phyloP scores from a whole-genome alignment of 1,140 invertebrate species.

The Dendroctonus ponderosae region DNA sequence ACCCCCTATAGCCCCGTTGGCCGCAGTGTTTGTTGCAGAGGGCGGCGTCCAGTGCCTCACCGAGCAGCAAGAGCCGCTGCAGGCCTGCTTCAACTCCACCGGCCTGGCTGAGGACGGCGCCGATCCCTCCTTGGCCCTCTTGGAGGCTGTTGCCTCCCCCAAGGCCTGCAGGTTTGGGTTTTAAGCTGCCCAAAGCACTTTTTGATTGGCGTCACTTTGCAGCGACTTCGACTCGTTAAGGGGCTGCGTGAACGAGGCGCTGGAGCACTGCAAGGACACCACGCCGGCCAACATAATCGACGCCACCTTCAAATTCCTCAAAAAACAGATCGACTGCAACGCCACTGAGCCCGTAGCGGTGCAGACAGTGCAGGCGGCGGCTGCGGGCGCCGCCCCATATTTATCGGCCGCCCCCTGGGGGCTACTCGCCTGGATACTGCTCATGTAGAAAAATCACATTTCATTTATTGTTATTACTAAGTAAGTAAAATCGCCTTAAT shows the following conservation, averaged over 20 bases:
- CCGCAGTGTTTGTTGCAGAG: constrained; percentile 51
- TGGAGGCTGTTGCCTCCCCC: constrained; percentile 30
- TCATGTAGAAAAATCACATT: constrained; percentile 38
- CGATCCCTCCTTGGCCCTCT: constrained; percentile 14
- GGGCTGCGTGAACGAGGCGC: constrained; percentile 61
- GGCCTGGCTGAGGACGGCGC: constrained; percentile 43
- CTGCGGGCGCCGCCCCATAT: too few species aligned
- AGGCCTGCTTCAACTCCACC: constrained; percentile 41
- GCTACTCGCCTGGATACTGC: too few species aligned
- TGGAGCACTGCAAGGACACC: constrained; percentile 68
- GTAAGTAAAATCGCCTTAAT: constrained; percentile 40
- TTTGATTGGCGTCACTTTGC: neutral
- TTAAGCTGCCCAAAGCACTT: neutral
- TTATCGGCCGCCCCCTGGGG: too few species aligned
- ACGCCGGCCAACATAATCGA: constrained; percentile 78
- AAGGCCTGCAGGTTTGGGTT: neutral
- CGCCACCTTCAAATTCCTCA: constrained; percentile 66
- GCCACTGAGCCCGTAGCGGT: constrained; percentile 22
- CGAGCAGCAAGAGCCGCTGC: constrained; percentile 34
- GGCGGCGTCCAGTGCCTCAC: constrained; percentile 42
- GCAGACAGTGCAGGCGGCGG: constrained; percentile 16
- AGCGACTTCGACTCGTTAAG: constrained; percentile 63
- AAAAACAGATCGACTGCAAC: constrained; percentile 30
- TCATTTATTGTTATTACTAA: constrained; percentile 19
- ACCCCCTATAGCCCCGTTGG: constrained; percentile 59